A percentile compares a stretch with the other conserved stretches of the same genome.
Conservation (phyloP, 2,113 vertebrate genomes). For the Burhinus bistriatus region DNA sequence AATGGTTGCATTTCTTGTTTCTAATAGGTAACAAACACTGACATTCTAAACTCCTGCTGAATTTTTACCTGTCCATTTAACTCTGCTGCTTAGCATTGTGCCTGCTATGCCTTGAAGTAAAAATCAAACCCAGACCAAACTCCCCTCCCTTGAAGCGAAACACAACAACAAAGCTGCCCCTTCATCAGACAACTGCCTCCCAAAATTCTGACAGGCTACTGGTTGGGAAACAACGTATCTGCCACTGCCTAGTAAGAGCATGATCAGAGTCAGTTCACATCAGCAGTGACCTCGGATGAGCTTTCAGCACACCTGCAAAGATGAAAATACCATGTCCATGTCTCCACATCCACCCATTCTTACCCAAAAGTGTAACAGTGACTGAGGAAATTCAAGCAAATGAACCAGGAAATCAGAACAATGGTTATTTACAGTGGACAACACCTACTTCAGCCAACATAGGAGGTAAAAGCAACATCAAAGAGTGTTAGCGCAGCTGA, state of each 20-base stretch:
- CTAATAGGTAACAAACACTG: neutral
- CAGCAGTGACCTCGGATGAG: neutral
- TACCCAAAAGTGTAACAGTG: neutral
- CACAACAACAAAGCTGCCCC: neutral
- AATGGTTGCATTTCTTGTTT: neutral
- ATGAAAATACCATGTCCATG: neutral
- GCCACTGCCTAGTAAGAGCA: neutral
- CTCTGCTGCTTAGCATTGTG: neutral
- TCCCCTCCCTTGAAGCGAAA: neutral
- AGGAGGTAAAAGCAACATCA: neutral
- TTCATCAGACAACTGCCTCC: neutral
- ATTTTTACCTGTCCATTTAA: neutral
- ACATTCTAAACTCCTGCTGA: neutral
- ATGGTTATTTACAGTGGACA: neutral
- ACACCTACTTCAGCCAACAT: conserved; percentile 3
- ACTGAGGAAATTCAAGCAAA: conserved; percentile 10
- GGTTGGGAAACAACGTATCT: neutral
- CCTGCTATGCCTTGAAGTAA: neutral
- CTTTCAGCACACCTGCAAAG: neutral
- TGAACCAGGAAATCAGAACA: conserved; percentile 7
- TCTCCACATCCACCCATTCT: neutral
- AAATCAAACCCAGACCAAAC: neutral
- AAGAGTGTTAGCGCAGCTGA: conserved; percentile 40
- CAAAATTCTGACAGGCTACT: neutral
- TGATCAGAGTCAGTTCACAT: neutral